phyloP scores from a whole-genome alignment of 2,888 invertebrate species.

The Eupithecia insigniata region DNA sequence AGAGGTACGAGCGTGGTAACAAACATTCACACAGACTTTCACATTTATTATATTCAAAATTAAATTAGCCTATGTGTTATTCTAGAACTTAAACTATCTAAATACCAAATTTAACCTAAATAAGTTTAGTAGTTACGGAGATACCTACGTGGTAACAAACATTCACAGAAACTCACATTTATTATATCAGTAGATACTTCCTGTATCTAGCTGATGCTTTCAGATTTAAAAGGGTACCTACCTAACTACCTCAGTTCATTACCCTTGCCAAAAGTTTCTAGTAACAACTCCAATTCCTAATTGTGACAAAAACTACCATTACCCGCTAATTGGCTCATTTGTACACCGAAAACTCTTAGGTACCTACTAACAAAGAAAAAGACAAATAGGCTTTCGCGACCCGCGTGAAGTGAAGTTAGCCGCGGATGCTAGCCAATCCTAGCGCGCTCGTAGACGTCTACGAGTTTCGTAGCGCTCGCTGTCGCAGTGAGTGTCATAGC shows the following conservation, averaged over 20 bases:
- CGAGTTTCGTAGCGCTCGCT: conserved; percentile 72
- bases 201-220: conserved; percentile 8
- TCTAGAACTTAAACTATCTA: too few species aligned
- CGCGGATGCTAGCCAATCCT: conserved; percentile 63
- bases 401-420: conserved; percentile 54
- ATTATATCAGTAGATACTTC: too few species aligned
- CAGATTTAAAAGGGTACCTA: conserved; percentile 6
- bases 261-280: conserved; percentile 32
- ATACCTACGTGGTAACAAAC: too few species aligned
- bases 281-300: conserved; percentile 37
- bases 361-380: conserved; percentile 55
- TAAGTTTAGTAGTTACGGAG: too few species aligned
- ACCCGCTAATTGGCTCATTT: conserved; percentile 56
- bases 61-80: too few species aligned
- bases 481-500: conserved; percentile 61
- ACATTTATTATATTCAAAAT: too few species aligned
- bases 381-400: conserved; percentile 53
- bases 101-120: too few species aligned
- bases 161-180: too few species aligned
- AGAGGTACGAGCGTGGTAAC: too few species aligned
- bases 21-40: too few species aligned
- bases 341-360: conserved; percentile 50
- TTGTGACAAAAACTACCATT: conserved; percentile 49
- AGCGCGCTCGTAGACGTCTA: conserved; percentile 72
- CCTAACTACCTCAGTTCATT: background rate